phyloP scores from a whole-genome alignment of 1,140 invertebrate genomes.

The Sitobion miscanthi region DNA sequence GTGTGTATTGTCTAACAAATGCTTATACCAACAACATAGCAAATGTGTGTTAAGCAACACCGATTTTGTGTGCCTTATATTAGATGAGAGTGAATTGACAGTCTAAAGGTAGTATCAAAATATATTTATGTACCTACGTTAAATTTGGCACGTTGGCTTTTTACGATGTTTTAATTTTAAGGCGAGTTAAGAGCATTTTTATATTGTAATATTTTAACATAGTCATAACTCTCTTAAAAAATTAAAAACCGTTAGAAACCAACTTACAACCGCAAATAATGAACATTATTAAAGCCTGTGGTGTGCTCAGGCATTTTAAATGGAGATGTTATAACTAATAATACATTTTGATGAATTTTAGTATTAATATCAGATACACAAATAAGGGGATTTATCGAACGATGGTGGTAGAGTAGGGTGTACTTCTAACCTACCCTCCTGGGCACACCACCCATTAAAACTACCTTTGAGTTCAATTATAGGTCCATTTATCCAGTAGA shows the following conservation, averaged over 20 bases:
- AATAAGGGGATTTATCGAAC: too few relatives aligned
- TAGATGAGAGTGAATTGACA: not conserved
- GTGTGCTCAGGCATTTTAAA: too few relatives aligned
- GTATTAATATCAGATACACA: too few relatives aligned
- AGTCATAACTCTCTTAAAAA: not conserved
- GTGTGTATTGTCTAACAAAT: not conserved
- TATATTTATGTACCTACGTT: not conserved
- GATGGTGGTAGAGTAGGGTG: too few relatives aligned
- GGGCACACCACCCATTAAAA: too few relatives aligned
- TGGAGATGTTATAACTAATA: too few relatives aligned
- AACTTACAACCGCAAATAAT: not conserved
- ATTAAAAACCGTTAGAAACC: not conserved
- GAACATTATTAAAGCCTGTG: not conserved
- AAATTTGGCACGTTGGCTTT: not conserved
- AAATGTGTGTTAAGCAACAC: not conserved
- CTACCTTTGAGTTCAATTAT: not conserved
- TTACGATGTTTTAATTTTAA: too few relatives aligned
- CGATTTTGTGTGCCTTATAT: not conserved
- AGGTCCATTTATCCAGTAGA: not conserved
- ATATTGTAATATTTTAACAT: not conserved
- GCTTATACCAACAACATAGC: not conserved
- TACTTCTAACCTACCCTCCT: too few relatives aligned
- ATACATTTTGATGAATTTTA: too few relatives aligned
- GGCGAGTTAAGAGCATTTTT: too few relatives aligned
- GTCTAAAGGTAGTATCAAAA: not conserved